Evolutionary conservation across 2,797 vertebrate genomes (phyloP).

Genomic region (Podarcis siculus): DNA sequence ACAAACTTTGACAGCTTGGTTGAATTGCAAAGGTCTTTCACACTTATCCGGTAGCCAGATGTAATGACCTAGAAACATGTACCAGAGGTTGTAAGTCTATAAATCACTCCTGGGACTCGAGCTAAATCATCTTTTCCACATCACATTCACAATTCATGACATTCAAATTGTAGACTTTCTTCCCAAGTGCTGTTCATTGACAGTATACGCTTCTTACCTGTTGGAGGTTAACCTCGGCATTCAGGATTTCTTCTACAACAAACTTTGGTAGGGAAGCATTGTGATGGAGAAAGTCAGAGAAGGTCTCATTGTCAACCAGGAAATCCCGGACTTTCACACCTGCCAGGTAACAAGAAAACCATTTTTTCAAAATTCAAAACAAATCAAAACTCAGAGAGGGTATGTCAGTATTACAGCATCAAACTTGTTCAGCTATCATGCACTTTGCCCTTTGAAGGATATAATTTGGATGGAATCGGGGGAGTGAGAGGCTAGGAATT

Average conservation of each 20-base stretch:
- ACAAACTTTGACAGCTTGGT: conserved; percentile 80
- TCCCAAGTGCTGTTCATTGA: neutral
- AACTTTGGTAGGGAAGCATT: conserved; percentile 83
- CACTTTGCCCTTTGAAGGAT: neutral
- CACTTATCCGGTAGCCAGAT: conserved; percentile 85
- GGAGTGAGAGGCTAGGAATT: neutral
- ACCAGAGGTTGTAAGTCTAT: fast-evolving
- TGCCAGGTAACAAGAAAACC: conserved; percentile 69
- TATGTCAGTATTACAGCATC: neutral
- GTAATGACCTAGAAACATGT: conserved; percentile 82
- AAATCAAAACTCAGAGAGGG: conserved; percentile 10
- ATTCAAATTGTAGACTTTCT: neutral
- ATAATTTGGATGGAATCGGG: neutral
- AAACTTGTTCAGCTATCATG: neutral
- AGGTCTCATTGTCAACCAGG: conserved; percentile 87
- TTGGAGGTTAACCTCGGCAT: conserved; percentile 84
- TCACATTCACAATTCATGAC: neutral
- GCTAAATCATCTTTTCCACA: fast-evolving
- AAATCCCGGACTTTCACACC: conserved; percentile 91
- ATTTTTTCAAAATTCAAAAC: conserved; percentile 46
- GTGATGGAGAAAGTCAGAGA: conserved; percentile 85
- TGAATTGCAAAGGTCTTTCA: conserved; percentile 85
- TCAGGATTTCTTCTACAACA: conserved; percentile 78
- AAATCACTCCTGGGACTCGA: neutral
- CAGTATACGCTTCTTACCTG: conserved; percentile 78